A percentile compares a stretch with the other conserved stretches of the same genome.
Conservation (phyloP, 1,140 invertebrate species). For the Octopus bimaculoides region DNA sequence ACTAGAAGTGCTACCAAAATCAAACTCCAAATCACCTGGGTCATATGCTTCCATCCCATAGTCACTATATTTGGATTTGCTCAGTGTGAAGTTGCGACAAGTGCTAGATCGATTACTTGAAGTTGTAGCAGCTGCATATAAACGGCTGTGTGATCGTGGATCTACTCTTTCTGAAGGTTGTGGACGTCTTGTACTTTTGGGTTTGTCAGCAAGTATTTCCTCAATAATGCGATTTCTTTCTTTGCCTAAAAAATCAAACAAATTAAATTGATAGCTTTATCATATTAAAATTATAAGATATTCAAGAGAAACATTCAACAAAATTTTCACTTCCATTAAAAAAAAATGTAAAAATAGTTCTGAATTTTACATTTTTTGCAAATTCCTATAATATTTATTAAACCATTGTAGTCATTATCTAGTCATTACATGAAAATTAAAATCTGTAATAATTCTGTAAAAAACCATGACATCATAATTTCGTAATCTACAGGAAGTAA, state of each 20-base stretch:
- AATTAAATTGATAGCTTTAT: no score
- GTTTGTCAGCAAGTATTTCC: constrained; percentile 59
- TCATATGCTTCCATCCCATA: constrained; percentile 32
- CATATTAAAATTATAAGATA: no score
- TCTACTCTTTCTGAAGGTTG: constrained; percentile 25
- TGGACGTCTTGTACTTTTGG: constrained; percentile 40
- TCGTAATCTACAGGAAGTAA: no score
- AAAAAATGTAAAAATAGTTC: no score
- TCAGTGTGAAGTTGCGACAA: constrained; percentile 17
- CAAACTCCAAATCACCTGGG: constrained; percentile 26
- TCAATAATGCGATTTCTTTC: constrained; percentile 66
- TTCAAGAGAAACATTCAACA: neutral
- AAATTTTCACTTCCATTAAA: no score
- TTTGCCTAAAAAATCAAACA: constrained; percentile 38
- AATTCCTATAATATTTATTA: no score
- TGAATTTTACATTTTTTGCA: no score
- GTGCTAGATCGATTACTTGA: constrained; percentile 11
- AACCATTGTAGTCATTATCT: no score
- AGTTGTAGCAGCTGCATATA: constrained; percentile 13
- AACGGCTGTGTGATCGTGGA: constrained; percentile 20
- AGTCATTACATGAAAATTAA: no score
- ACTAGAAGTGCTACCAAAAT: constrained; percentile 20
- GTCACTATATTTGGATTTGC: constrained; percentile 22
- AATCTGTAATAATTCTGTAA: no score
- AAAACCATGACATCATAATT: no score